These are phyloP conservation scores for Biston stratarius DNA, from an alignment of 2,888 invertebrate species.

Conservation along the genomic window DNA sequence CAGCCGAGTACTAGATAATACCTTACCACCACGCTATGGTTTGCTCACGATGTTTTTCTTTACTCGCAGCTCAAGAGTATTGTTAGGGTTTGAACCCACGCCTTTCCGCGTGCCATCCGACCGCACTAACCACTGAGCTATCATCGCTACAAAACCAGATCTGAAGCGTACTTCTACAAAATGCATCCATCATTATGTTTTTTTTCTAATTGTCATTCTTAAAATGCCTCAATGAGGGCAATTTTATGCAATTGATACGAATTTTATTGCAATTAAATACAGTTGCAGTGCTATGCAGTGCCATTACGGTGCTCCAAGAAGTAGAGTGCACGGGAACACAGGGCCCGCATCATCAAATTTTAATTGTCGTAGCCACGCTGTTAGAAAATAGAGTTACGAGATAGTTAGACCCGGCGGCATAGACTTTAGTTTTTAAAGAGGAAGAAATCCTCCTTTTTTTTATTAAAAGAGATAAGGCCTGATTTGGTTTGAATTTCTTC, in stretches of 20 bases:
- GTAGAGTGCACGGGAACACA: conserved; percentile 61
- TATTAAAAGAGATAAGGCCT: neutral
- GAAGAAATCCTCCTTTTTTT: neutral
- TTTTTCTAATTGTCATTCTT: neutral
- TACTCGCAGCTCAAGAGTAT: too few relatives aligned
- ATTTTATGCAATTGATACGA: conserved; percentile 24
- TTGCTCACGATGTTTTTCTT: too few relatives aligned
- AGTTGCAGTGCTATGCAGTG: conserved; percentile 12
- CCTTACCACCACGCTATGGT: too few relatives aligned
- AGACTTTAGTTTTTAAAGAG: too few relatives aligned
- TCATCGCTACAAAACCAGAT: too few relatives aligned
- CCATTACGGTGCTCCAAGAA: conserved; percentile 9
- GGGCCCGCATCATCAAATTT: conserved; percentile 82
- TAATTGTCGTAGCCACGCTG: conserved; percentile 75
- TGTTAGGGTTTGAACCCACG: too few relatives aligned
- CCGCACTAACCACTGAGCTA: too few relatives aligned
- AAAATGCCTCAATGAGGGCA: conserved; percentile 41
- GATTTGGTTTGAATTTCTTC: too few relatives aligned
- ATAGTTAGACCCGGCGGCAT: conserved; percentile 38
- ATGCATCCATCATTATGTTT: neutral
- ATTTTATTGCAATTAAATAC: conserved; percentile 5
- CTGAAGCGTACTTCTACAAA: neutral
- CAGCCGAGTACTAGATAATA: too few relatives aligned
- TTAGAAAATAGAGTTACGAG: conserved; percentile 37
- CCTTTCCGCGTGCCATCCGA: too few relatives aligned